Conservation (phyloP, 2,888 invertebrate genomes). For the Aphrophora alni region DNA sequence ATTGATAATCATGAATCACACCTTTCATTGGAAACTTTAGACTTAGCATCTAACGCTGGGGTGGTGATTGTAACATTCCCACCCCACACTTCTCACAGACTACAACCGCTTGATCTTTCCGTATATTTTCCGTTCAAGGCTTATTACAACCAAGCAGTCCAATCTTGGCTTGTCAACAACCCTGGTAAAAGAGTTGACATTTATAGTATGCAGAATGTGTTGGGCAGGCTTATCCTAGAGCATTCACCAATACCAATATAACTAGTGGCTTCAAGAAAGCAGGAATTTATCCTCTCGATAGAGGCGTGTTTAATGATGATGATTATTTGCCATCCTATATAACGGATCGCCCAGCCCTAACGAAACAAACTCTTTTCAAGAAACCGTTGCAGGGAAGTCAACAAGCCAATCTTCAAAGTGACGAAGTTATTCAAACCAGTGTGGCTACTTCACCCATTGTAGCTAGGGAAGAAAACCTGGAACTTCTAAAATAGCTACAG, state of each 20-base stretch:
- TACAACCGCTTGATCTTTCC: slow-evolving; percentile 55
- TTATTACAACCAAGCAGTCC: slow-evolving; percentile 33
- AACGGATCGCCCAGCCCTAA: slow-evolving; percentile 16
- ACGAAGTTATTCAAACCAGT: background rate
- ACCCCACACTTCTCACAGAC: slow-evolving; percentile 56
- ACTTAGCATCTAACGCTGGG: slow-evolving; percentile 54
- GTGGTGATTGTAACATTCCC: slow-evolving; percentile 56
- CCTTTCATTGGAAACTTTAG: slow-evolving; percentile 50
- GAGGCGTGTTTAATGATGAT: slow-evolving; percentile 20
- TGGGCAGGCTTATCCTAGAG: slow-evolving; percentile 27
- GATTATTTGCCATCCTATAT: slow-evolving; percentile 22
- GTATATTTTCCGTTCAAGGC: slow-evolving; percentile 49
- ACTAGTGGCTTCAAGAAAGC: slow-evolving; percentile 34
- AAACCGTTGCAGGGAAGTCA: background rate
- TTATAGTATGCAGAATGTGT: slow-evolving; percentile 36
- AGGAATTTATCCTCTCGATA: slow-evolving; percentile 30
- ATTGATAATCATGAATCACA: slow-evolving; percentile 54
- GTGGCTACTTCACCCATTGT: background rate
- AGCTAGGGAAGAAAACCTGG: slow-evolving; percentile 10
- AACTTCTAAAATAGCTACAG: slow-evolving; percentile 17
- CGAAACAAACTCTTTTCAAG: background rate
- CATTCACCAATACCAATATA: slow-evolving; percentile 34
- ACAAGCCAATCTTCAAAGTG: background rate
- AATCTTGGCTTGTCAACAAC: slow-evolving; percentile 31
- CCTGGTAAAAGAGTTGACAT: slow-evolving; percentile 33